Conservation (phyloP, 1,140 invertebrate genomes). For the Drosophila kohkoa region DNA sequence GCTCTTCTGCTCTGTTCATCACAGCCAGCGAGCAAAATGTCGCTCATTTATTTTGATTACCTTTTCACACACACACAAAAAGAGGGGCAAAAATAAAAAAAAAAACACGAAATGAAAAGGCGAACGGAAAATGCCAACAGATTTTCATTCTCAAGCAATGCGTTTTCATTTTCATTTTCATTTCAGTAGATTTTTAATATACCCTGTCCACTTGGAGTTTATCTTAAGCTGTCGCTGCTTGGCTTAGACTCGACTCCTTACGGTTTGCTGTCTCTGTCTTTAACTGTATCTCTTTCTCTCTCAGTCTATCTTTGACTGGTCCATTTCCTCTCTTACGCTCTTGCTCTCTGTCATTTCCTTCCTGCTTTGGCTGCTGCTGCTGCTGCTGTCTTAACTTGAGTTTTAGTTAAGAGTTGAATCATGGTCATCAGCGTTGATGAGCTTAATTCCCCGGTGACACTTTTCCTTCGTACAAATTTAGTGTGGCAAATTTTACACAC, state of each 20-base stretch:
- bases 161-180: conserved; percentile 49
- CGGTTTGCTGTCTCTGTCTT: neutral
- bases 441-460: conserved; percentile 78
- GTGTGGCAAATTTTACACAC: conserved; percentile 69
- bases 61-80: conserved; percentile 54
- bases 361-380: conserved; percentile 9
- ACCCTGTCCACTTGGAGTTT: conserved; percentile 48
- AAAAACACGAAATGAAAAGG: neutral
- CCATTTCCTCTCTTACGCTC: conserved; percentile 1
- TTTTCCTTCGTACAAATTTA: conserved; percentile 78
- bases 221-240: conserved; percentile 11
- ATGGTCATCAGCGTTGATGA: conserved; percentile 79
- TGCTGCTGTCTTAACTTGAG: conserved; percentile 47
- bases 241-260: conserved; percentile 6
- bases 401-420: conserved; percentile 76
- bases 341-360: neutral
- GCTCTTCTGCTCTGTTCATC: conserved; percentile 40
- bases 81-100: conserved; percentile 12
- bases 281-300: neutral
- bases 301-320: neutral
- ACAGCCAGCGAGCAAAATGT: conserved; percentile 61
- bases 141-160: conserved; percentile 29
- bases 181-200: conserved; percentile 54
- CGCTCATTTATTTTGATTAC: conserved; percentile 83
- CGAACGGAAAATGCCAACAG: conserved; percentile 48